Base-by-base conservation (phyloP, 2,888 invertebrate species). In the Melitaea athalia region DNA sequence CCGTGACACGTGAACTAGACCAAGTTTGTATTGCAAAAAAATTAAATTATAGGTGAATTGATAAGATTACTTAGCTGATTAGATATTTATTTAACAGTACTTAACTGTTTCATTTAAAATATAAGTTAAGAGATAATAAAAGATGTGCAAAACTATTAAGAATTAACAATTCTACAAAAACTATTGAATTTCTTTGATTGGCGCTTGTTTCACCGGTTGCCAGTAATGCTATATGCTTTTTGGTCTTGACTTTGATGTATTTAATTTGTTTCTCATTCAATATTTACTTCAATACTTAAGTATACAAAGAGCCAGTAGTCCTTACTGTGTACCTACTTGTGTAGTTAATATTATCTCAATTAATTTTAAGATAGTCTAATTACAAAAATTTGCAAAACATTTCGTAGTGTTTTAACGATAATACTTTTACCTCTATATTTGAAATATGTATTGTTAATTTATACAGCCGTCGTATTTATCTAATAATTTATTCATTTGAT, bases 361-460 rank as follows among this genome's bases (percentile, higher is more conserved):
- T 49, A 49, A n/a, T 49, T 49, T 49, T n/a, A 49, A 49, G 47
- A 49, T 49, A 49, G 38, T 7, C 38, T 38, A 38, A 49, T 14
- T 49, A n/a, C 47, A n/a, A 14, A n/a, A 49, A 49, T 5, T 49
- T 49, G 47, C 47, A 49, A 49, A n/a, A 14, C 47, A 49, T 49
- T 49, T 49, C n/a, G n/a, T 49, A 49, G n/a, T n/a, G 5, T 49
- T 49, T 49, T 49, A 49, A 49, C n/a, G 47, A 49, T 49, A 49
- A 7, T 49, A 24, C 24, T 49, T 49, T 49, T 49, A 49, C 47
- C n/a, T 49, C 47, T 4, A 49, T 49, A 55, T n/a, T 14, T 33
- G 14, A 14, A 55, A 33, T 14, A n/a, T n/a, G n/a, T n/a, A 55
- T 55, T 55, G 33, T 14, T 55, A 55, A 55, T 33, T 55, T 33